phyloP scores from a whole-genome alignment of 2,888 invertebrate genomes.

The Polyploca ridens region DNA sequence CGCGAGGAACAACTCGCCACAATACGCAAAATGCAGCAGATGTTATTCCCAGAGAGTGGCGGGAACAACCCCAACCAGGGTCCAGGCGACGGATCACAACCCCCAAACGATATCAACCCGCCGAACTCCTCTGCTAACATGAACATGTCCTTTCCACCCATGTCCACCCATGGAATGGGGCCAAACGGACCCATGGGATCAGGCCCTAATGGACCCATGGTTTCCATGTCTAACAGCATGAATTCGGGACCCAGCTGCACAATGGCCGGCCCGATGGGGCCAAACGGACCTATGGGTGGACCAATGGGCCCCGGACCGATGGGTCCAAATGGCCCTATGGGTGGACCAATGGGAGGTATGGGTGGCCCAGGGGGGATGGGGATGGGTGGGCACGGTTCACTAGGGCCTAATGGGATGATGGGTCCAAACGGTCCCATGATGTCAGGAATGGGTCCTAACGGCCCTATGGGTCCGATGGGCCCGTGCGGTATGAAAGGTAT shows the following conservation, averaged over 20 bases:
- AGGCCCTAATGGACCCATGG: conserved; percentile 77
- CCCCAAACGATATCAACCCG: conserved; percentile 69
- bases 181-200: conserved; percentile 74
- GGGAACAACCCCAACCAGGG: conserved; percentile 62
- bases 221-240: conserved; percentile 76
- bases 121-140: conserved; percentile 72
- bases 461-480: conserved; percentile 81
- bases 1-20: conserved; percentile 97
- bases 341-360: conserved; percentile 70
- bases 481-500: conserved; percentile 82
- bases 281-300: conserved; percentile 58
- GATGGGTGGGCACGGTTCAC: conserved; percentile 67
- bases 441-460: conserved; percentile 74
- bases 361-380: conserved; percentile 63
- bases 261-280: conserved; percentile 75
- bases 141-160: conserved; percentile 74
- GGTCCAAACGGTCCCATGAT: conserved; percentile 78
- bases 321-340: conserved; percentile 68
- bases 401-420: conserved; percentile 76
- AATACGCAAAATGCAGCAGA: conserved; percentile 95
- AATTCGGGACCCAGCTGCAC: conserved; percentile 78
- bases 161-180: conserved; percentile 62
- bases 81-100: conserved; percentile 59
- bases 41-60: conserved; percentile 93
- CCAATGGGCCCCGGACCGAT: conserved; percentile 61